Percentiles rank a stretch among this genome's conserved stretches.
These are phyloP conservation scores for Apodemia mormo DNA, from an alignment of 2,888 invertebrate species.

Conservation along the genomic window DNA sequence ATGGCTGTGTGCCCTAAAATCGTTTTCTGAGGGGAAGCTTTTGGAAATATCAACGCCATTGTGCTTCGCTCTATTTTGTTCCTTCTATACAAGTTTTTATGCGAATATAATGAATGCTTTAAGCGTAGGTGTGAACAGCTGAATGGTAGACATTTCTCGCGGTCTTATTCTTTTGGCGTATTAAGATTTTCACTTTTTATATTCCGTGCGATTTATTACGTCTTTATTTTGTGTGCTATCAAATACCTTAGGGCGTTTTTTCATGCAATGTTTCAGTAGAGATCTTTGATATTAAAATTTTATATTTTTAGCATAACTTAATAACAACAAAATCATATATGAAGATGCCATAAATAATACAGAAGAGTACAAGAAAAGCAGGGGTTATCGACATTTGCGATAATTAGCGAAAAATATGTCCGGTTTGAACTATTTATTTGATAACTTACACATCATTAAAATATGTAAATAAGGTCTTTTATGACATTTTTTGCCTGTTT, in stretches of 20 bases:
- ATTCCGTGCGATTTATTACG: background rate
- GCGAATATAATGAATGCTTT: conserved; percentile 75
- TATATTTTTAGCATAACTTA: background rate
- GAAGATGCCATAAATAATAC: too few species aligned
- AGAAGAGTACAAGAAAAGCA: background rate
- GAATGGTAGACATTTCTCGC: conserved; percentile 47
- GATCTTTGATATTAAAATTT: background rate
- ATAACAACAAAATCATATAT: too few species aligned
- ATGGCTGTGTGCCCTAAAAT: conserved; percentile 67
- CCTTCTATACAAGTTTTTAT: conserved; percentile 68
- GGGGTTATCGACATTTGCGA: too few species aligned
- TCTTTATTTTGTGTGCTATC: background rate
- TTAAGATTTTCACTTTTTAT: conserved; percentile 27
- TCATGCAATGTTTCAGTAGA: background rate
- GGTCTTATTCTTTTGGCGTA: conserved; percentile 54
- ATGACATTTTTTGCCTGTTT: too few species aligned
- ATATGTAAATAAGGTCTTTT: too few species aligned
- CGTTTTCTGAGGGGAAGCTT: conserved; percentile 64
- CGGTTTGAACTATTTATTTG: too few species aligned
- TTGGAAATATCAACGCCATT: conserved; percentile 74
- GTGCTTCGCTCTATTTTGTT: conserved; percentile 69
- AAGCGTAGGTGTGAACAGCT: conserved; percentile 73
- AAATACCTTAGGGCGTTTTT: background rate
- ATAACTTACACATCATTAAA: too few species aligned
- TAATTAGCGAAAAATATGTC: too few species aligned